phyloP scores from a whole-genome alignment of 2,888 invertebrate genomes.

The Ctenicera cuprea region DNA sequence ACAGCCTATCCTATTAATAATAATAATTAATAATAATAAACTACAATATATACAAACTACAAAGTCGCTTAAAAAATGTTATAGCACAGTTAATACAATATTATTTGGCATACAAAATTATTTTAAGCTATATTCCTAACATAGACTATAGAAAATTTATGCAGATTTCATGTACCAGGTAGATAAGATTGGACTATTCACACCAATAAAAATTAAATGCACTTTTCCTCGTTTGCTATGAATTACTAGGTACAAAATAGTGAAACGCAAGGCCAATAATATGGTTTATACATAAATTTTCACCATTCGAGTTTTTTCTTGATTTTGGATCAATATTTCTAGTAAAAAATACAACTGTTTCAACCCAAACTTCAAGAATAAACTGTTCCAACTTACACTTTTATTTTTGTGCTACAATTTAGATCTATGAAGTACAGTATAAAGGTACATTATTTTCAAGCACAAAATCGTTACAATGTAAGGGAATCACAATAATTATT shows the following conservation, averaged over 20 bases:
- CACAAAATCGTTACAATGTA: neutral
- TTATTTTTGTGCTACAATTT: slow-evolving; percentile 15
- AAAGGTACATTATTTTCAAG: neutral
- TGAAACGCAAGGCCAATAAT: slow-evolving; percentile 23
- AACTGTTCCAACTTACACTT: neutral
- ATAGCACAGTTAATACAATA: slow-evolving; percentile 65
- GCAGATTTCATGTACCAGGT: slow-evolving; percentile 24
- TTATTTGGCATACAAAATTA: slow-evolving; percentile 70
- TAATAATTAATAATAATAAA: slow-evolving; percentile 35
- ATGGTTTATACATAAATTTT: neutral
- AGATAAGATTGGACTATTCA: slow-evolving; percentile 20
- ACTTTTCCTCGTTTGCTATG: slow-evolving; percentile 25
- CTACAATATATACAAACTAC: slow-evolving; percentile 60
- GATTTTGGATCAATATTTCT: neutral
- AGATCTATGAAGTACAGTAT: neutral
- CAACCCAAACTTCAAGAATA: neutral
- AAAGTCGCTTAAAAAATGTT: slow-evolving; percentile 62
- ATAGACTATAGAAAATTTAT: slow-evolving; percentile 29
- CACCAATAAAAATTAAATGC: slow-evolving; percentile 27
- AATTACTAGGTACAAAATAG: slow-evolving; percentile 18
- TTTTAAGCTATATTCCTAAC: slow-evolving; percentile 60
- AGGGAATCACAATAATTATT: slow-evolving; percentile 9
- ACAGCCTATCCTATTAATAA: slow-evolving; percentile 40
- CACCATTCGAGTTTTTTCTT: neutral
- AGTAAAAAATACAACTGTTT: too few relatives aligned